Evolutionary conservation across 92 coral and sea anemone species (phyloP).

Genomic region (Parazoanthus darwini): DNA sequence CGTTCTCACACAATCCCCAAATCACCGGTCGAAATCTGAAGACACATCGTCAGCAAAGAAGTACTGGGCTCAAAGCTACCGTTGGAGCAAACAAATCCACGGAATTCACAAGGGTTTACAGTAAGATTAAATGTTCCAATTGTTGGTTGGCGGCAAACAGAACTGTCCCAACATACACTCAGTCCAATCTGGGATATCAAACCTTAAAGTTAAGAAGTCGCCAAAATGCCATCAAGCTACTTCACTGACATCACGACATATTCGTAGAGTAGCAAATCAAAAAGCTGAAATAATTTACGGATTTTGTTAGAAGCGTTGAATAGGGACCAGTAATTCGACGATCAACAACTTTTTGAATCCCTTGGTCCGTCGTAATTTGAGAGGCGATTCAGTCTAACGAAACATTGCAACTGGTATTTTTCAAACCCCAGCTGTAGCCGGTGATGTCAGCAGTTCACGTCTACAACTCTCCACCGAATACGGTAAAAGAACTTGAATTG

Average conservation of each 20-base stretch:
- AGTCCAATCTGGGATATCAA: neutral
- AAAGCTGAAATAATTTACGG: conserved; percentile 19
- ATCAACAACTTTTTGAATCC: conserved; percentile 20
- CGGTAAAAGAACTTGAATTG: conserved; percentile 16
- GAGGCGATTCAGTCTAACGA: neutral
- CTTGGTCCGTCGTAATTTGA: conserved; percentile 23
- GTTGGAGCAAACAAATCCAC: conserved; percentile 9
- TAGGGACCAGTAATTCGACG: conserved; percentile 9
- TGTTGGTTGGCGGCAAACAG: conserved; percentile 21
- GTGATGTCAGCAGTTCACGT: neutral
- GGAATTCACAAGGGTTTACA: conserved; percentile 19
- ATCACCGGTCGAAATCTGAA: neutral
- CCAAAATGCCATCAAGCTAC: neutral
- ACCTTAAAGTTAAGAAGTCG: conserved; percentile 3
- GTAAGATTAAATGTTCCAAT: neutral
- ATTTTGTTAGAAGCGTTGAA: conserved; percentile 38
- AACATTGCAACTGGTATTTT: conserved; percentile 8
- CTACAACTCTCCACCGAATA: conserved; percentile 1
- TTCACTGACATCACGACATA: conserved; percentile 10
- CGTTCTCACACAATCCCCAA: conserved; percentile 11
- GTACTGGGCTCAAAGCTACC: neutral
- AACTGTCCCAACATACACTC: neutral
- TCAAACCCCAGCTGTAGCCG: neutral
- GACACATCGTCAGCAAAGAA: neutral
- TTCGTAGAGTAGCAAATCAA: conserved; percentile 1